Base-by-base conservation (phyloP, 2,888 invertebrate species). In the Ornithoptera priamus region DNA sequence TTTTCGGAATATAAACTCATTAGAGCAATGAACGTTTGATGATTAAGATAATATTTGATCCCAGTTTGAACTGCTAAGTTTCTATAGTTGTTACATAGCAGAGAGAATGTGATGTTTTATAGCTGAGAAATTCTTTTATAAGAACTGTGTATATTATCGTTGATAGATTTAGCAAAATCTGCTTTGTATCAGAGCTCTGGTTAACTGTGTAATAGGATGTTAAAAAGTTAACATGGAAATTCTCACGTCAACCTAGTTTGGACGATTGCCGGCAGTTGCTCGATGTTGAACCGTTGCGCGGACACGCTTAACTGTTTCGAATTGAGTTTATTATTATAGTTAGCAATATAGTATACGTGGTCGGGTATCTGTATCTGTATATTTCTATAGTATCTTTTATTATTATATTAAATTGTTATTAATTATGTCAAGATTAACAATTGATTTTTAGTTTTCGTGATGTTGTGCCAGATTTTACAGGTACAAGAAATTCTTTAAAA, bases 201-300 rank as follows among this genome's bases (percentile, higher is more conserved):
- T 39, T 62, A 24, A 6, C 36, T 53, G 57, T 18, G 36, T 15
- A 18, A 10, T 59, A 22, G 42, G 22, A 66, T 56, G 36, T 12
- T 63, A 3, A 30, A 42, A 63, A 62, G 17, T 62, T 50, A 59
- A 60, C 72, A 72, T 71, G 71, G 72, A 64, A 68, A 53, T 74
- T 74, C 73, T 76, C 78, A 74, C 74, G 74, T 76, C 78, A 77
- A 79, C 78, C 80, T 72, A 77, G 79, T 78, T 78, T 76, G 68
- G 72, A 65, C 60, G n/a, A 56, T 56, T 60, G 50, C 73, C 65
- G 69, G 66, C 71, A 68, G 69, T 74, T 72, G 71, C 68, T 69
- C 20, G 67, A 64, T 63, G 62, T 60, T 57, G 67, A 68, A 67
- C 73, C 74, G 73, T 75, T 75, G 75, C 67, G 71, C 73, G 65